Evolutionary conservation across 2,888 invertebrate genomes (phyloP).

Genomic region (Amphipoea oculea): DNA sequence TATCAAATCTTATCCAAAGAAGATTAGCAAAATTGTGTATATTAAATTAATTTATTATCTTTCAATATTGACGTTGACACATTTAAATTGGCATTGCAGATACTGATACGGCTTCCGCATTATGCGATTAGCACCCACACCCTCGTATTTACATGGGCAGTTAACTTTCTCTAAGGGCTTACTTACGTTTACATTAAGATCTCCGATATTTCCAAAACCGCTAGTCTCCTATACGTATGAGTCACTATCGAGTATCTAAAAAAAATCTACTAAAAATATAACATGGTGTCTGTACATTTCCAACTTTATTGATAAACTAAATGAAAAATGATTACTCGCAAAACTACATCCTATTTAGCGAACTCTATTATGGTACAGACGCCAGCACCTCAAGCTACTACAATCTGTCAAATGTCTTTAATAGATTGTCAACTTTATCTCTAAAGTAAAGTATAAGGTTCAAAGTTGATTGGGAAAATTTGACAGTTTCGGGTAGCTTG

Average conservation of each 20-base stretch:
- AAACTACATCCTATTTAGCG: not conserved
- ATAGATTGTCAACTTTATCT: too few species aligned
- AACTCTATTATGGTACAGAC: not conserved
- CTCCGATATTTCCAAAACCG: not conserved
- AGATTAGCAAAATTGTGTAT: slow-evolving; percentile 25
- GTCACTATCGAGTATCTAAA: not conserved
- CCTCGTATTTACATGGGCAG: not conserved
- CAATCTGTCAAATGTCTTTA: too few species aligned
- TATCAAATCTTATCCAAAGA: slow-evolving; percentile 27
- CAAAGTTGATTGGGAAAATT: too few species aligned
- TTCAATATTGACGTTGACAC: not conserved
- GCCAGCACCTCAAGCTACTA: too few species aligned
- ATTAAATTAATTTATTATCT: slow-evolving; percentile 23
- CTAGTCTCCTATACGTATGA: not conserved
- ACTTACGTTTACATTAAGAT: not conserved
- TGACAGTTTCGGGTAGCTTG: too few species aligned
- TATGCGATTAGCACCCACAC: slow-evolving; percentile 22
- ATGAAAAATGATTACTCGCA: not conserved
- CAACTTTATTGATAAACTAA: not conserved
- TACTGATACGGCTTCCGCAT: slow-evolving; percentile 32
- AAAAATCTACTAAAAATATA: not conserved
- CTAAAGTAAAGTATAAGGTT: too few species aligned
- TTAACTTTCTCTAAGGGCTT: not conserved
- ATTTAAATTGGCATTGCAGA: slow-evolving; percentile 30
- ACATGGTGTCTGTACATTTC: not conserved